Conservation (phyloP, 2,888 invertebrate genomes). For the Idaea dimidiata region DNA sequence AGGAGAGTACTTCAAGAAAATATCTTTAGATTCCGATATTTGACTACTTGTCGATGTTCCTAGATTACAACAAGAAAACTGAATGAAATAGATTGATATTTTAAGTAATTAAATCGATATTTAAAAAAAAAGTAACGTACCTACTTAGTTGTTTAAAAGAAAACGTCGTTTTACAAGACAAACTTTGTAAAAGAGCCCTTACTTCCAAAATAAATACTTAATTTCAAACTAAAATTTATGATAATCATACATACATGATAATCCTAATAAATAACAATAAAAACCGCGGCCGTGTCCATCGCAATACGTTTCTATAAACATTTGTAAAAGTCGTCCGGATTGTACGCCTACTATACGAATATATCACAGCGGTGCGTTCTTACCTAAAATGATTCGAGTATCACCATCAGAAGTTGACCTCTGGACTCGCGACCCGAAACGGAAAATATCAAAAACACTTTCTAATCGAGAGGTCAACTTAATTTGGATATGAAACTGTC, state of each 20-base stretch:
- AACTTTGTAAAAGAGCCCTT: too few relatives aligned
- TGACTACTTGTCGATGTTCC: too few relatives aligned
- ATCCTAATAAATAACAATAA: conserved; percentile 33
- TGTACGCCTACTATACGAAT: conserved; percentile 48
- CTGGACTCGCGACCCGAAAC: conserved; percentile 2
- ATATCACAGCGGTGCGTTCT: conserved; percentile 73
- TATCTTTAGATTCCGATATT: too few relatives aligned
- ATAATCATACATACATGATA: conserved; percentile 18
- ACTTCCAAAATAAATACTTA: not conserved
- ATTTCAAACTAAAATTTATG: conserved; percentile 10
- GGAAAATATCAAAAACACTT: not conserved
- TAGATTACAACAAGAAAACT: too few relatives aligned
- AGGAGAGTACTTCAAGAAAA: too few relatives aligned
- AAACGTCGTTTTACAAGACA: too few relatives aligned
- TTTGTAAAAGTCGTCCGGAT: conserved; percentile 46
- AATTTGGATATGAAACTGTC: conserved; percentile 41
- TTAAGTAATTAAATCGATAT: too few relatives aligned
- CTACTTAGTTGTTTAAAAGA: too few relatives aligned
- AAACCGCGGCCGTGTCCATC: conserved; percentile 35
- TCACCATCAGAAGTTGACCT: conserved; percentile 32
- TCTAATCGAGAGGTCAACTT: conserved; percentile 2
- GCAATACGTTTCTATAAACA: conserved; percentile 31
- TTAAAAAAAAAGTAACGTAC: too few relatives aligned
- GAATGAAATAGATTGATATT: too few relatives aligned
- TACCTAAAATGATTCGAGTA: conserved; percentile 64